Conservation (phyloP, 2,113 vertebrate species). For the Taurulus bubalis region DNA sequence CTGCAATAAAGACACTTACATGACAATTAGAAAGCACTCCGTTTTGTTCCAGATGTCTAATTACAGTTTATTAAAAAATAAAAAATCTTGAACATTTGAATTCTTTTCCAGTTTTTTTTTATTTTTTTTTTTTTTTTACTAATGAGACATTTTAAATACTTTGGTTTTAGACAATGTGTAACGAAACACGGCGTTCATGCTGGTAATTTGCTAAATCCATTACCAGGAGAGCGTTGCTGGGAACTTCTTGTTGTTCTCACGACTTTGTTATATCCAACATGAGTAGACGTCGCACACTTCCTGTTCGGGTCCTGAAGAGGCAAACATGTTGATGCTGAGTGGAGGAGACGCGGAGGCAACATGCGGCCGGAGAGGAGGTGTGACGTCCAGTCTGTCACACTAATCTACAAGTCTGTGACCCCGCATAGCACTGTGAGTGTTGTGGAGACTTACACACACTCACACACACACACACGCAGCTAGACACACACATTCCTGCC, state of each 20-base stretch:
- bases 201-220: constrained; percentile 17
- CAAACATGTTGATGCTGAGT: constrained; percentile 50
- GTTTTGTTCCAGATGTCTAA: not conserved
- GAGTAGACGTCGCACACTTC: constrained; percentile 19
- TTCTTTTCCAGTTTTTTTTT: too few relatives aligned
- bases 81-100: not conserved
- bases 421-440: constrained; percentile 39
- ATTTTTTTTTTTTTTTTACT: too few relatives aligned
- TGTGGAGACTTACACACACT: constrained; percentile 32
- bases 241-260: constrained; percentile 7
- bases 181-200: constrained; percentile 2
- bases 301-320: constrained; percentile 17
- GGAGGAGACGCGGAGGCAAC: constrained; percentile 50
- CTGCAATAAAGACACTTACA: not conserved
- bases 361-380: constrained; percentile 40
- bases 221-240: not conserved
- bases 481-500: constrained; percentile 51
- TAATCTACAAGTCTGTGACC: constrained; percentile 69
- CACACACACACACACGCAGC: constrained; percentile 22
- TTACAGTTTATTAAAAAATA: not conserved
- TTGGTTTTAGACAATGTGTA: not conserved
- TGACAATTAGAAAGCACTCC: not conserved
- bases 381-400: constrained; percentile 64
- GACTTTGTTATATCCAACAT: constrained; percentile 9
- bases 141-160: not conserved